Evolutionary conservation across 1,140 invertebrate genomes (phyloP).

Genomic region (Dendroctonus ponderosae): DNA sequence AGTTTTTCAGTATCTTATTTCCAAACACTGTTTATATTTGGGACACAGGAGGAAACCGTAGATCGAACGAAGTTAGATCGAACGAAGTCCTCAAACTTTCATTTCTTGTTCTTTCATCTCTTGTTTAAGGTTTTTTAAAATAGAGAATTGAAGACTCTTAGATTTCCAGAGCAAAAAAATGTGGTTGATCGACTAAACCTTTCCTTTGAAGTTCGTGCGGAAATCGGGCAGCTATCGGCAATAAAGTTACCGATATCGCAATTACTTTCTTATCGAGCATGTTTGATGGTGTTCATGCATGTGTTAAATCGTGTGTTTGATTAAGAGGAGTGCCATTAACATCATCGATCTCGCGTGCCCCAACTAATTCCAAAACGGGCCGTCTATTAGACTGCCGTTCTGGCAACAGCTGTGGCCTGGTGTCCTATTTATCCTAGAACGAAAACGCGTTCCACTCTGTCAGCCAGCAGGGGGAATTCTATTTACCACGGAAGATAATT

Average conservation of each 20-base stretch:
- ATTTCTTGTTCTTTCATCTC: too few species aligned
- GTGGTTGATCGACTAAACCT: too few species aligned
- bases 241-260: slow-evolving; percentile 1
- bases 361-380: slow-evolving; percentile 13
- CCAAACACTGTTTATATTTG: too few species aligned
- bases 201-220: too few species aligned
- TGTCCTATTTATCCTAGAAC: slow-evolving; percentile 18
- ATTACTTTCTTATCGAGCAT: slow-evolving; percentile 14
- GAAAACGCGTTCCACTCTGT: slow-evolving; percentile 14
- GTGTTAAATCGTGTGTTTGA: slow-evolving; percentile 21
- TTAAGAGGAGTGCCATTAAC: slow-evolving; percentile 20
- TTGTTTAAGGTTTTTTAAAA: too few species aligned
- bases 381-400: slow-evolving; percentile 12
- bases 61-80: too few species aligned
- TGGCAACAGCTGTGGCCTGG: slow-evolving; percentile 19
- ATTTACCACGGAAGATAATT: slow-evolving; percentile 16
- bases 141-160: too few species aligned
- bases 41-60: too few species aligned
- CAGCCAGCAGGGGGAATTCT: slow-evolving; percentile 12
- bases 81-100: too few species aligned
- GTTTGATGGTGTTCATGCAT: slow-evolving; percentile 13
- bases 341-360: slow-evolving; percentile 22
- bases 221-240: too few species aligned
- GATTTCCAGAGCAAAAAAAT: too few species aligned
- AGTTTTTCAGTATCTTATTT: too few species aligned